Evolutionary conservation across 53 echinoderm and acorn worm genomes (phyloP), one percentile per base, ranked within the genome.

Genomic region (Arbacia lixula): DNA sequence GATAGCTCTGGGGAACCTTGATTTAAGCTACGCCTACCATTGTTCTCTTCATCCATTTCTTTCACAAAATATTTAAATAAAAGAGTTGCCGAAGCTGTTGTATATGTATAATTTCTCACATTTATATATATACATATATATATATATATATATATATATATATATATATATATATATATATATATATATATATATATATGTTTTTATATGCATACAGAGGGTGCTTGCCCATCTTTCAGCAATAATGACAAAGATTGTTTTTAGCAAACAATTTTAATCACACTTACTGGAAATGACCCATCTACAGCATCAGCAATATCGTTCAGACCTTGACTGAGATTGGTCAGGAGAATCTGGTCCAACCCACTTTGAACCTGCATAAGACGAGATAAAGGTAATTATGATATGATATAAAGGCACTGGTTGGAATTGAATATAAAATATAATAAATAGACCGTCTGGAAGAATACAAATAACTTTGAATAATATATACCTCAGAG

Each of bases 321-420:
- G 49, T 63, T 81, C 29, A 81, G 64, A 49, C 46, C 41, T 8
- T 81, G 29, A 64, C 46, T 64, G 21, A 81, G 3, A 49, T 62
- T 81, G 25, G 63, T 64, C 41, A 81, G 11, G 2, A 17, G 3
- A n/a, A 81, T 10, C 43, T 63, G 41, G 46, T 36, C 20, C 5
- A 77, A 34, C 37, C 3, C 60, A 24, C 4, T 12, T 46, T 58
- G 57, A 36, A 77, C 58, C 78, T 77, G n/a, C 12, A 19, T n/a
- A 30, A 25, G 31, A 27, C 46, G 28, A 43, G 29, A 28, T 12
- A 25, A 46, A 49, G 0, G 26, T 24, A 22, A 68, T 21, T 20
- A 60, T 60, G 26, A 60, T 60, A 60, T 51, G n/a, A n/a, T n/a
- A n/a, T 51, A 51, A 51, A 17, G 2, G 19, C 19, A 50, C 12